Evolutionary conservation across 2,113 vertebrate species (phyloP).

Genomic region (Archilochus colubris): DNA sequence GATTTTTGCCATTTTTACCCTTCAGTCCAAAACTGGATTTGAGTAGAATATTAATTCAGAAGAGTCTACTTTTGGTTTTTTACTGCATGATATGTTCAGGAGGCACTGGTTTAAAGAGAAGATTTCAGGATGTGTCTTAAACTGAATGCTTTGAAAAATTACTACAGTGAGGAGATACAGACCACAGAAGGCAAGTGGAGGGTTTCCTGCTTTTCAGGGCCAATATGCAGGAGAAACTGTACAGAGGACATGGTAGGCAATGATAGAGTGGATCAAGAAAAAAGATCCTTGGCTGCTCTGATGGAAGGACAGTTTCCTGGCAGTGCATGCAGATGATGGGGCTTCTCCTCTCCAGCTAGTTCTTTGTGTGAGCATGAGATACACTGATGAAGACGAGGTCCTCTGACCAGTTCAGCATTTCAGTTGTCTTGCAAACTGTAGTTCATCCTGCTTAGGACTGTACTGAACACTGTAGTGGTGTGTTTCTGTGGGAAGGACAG

Average conservation of each 20-base stretch:
- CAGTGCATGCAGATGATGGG: neutral
- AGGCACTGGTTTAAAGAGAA: neutral
- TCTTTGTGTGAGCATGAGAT: neutral
- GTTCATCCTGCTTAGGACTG: neutral
- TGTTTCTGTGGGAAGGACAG: neutral
- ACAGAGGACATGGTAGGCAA: neutral
- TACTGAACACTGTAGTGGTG: neutral
- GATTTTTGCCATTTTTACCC: neutral
- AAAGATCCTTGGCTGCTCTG: accelerated
- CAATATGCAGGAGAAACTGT: neutral
- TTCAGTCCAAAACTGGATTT: neutral
- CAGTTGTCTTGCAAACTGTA: neutral
- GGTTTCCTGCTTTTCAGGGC: neutral
- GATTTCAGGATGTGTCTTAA: neutral
- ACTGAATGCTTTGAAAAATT: neutral
- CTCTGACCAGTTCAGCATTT: neutral
- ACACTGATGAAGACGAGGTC: neutral
- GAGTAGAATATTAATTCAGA: neutral
- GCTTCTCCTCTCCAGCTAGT: neutral
- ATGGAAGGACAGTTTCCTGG: neutral
- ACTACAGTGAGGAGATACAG: accelerated
- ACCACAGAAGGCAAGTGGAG: neutral
- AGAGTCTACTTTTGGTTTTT: neutral
- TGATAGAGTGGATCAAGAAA: neutral
- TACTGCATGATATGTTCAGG: neutral